Base-by-base conservation (phyloP, 1,140 invertebrate genomes). In the Vanessa tameamea region DNA sequence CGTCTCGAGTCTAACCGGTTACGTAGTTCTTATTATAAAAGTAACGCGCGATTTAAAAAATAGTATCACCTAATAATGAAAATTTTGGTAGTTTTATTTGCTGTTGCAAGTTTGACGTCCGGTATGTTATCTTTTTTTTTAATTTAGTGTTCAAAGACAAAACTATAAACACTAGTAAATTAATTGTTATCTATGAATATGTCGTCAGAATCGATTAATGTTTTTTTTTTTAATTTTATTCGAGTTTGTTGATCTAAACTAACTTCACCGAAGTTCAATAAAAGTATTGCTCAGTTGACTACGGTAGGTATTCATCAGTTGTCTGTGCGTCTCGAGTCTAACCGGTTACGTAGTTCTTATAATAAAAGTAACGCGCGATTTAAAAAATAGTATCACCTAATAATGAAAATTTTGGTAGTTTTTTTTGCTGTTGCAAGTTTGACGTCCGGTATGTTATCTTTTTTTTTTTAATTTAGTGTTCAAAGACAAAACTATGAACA, bases 341-440 rank as follows among this genome's bases (percentile, higher is more conserved):
- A 47, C 51, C 64, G 53, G 70, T 72, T 51, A 57, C 20, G 20
- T 64, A 11, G 15, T 59, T 47, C 26, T 67, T 47, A 5, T 15
- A 50, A 13, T 16, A 50, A 26, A 23, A n/a, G 50, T 8, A 15
- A n/a, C 7, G 8, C 50, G 15, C 15, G 15, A 16, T 16, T 16
- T n/a, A 16, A 26, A 61, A 69, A 61, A 50, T 47, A 50, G 23
- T 37, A 23, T 50, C 6, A n/a, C n/a, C 50, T 51, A 64, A 75
- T 61, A 69, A 82, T 83, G 81, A 83, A 81, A 71, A 57, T 47
- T 47, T 47, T 79, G 26, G 12, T 83, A 47, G 50, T 70, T 50
- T 57, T 79, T 3, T 50, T 81, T 13, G 53, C 70, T 47, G 48
- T 67, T 53, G 74, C 53, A 23, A 57, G 53, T 20, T 26, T 79